Conservation (phyloP, 2,797 vertebrate species). For the Cuculus canorus region DNA sequence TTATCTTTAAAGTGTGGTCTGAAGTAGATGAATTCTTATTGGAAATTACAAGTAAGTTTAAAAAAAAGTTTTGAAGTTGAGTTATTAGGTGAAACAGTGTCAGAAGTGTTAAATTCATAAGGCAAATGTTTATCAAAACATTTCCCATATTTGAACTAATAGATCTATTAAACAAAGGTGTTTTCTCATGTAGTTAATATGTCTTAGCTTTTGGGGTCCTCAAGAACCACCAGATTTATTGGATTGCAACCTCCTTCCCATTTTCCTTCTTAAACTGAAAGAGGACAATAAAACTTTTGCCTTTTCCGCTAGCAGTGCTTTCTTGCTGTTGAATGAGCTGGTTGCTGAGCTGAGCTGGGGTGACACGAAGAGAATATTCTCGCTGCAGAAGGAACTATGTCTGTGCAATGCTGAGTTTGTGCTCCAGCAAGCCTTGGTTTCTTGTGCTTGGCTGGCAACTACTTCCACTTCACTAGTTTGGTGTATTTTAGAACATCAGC, state of each 20-base stretch:
- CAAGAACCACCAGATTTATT: neutral
- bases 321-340: neutral
- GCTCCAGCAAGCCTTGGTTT: neutral
- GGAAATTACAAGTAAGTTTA: neutral
- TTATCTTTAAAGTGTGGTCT: neutral
- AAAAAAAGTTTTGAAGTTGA: neutral
- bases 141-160: neutral
- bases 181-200: neutral
- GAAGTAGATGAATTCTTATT: neutral
- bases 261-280: neutral
- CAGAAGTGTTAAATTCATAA: neutral
- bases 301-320: neutral
- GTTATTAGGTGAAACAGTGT: neutral
- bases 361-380: neutral
- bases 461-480: neutral
- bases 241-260: neutral
- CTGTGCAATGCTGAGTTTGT: neutral
- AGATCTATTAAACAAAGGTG: neutral
- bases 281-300: neutral
- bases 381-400: neutral
- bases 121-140: neutral
- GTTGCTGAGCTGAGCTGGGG: neutral
- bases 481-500: neutral
- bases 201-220: neutral
- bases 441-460: fast-evolving